phyloP scores from a whole-genome alignment of 1,140 invertebrate species.

The Drosophila trapezifrons region DNA sequence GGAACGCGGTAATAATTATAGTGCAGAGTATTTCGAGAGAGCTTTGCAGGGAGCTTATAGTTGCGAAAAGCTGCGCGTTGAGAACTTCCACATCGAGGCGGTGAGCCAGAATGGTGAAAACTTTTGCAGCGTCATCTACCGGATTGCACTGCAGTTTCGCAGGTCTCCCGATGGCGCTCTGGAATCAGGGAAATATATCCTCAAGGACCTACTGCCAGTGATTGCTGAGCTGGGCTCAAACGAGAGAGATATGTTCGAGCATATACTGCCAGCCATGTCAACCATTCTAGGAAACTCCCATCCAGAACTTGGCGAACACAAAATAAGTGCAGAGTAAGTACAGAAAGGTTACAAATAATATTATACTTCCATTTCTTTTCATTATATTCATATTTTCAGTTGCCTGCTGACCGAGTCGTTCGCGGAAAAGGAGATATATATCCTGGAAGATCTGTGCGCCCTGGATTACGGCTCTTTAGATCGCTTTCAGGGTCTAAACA shows the following conservation, averaged over 20 bases:
- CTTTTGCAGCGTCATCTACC: conserved; percentile 70
- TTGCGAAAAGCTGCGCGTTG: conserved; percentile 41
- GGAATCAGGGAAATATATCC: conserved; percentile 43
- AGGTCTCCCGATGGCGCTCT: conserved; percentile 18
- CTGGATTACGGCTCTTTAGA: conserved; percentile 44
- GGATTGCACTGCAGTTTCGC: conserved; percentile 50
- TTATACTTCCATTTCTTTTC: not conserved
- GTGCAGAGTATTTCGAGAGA: conserved; percentile 45
- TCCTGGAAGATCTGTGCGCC: conserved; percentile 65
- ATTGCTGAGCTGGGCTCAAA: conserved; percentile 56
- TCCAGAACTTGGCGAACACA: conserved; percentile 16
- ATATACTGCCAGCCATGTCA: conserved; percentile 59
- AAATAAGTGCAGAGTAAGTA: conserved; percentile 62
- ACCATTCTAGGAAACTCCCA: conserved; percentile 27
- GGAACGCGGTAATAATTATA: conserved; percentile 10
- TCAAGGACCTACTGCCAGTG: conserved; percentile 59
- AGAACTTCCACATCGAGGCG: conserved; percentile 34
- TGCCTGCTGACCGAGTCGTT: conserved; percentile 45
- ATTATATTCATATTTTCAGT: not conserved
- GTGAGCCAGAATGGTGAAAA: conserved; percentile 60
- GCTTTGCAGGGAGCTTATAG: conserved; percentile 51
- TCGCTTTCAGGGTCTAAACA: conserved; percentile 43
- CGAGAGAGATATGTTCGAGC: conserved; percentile 58
- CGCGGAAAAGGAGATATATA: conserved; percentile 47
- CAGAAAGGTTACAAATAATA: no score